phyloP scores from a whole-genome alignment of 2,888 invertebrate species.

The Diadromus collaris region DNA sequence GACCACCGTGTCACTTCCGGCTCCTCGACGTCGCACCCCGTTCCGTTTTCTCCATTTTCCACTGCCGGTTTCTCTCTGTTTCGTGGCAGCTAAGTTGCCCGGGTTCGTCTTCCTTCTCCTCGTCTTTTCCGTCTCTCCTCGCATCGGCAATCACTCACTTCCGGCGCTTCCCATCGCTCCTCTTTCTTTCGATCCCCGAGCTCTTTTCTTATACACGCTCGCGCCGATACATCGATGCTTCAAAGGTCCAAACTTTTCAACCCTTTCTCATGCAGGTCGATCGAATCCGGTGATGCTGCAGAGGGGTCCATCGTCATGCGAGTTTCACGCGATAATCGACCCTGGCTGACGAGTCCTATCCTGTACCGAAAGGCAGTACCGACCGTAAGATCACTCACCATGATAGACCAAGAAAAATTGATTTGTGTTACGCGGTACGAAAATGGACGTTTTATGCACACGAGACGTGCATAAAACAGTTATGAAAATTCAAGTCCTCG shows the following conservation, averaged over 20 bases:
- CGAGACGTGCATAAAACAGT: too few relatives aligned
- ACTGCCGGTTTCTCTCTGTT: neutral
- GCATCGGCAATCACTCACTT: conserved; percentile 55
- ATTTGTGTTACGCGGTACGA: too few relatives aligned
- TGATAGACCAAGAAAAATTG: too few relatives aligned
- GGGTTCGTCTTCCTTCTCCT: neutral
- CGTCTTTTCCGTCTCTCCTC: neutral
- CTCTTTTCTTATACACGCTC: conserved; percentile 34
- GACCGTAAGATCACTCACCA: too few relatives aligned
- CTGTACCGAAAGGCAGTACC: too few relatives aligned
- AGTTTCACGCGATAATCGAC: too few relatives aligned
- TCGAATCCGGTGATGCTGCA: too few relatives aligned
- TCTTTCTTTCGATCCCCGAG: conserved; percentile 24
- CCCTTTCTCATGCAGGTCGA: too few relatives aligned
- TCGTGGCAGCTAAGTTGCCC: conserved; percentile 12
- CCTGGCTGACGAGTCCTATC: too few relatives aligned
- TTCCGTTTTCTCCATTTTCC: conserved; percentile 1
- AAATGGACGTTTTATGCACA: too few relatives aligned
- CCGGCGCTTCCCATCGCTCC: conserved; percentile 38
- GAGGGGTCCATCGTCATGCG: too few relatives aligned
- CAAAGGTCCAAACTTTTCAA: conserved; percentile 34
- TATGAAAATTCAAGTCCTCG: too few relatives aligned
- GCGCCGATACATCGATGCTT: conserved; percentile 55
- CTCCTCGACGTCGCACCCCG: conserved; percentile 46
- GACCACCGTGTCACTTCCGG: conserved; percentile 58